A percentile compares a stretch with the other conserved stretches of the same genome.
phyloP scores from a whole-genome alignment of 2,888 invertebrate genomes.

The Mythimna impura region DNA sequence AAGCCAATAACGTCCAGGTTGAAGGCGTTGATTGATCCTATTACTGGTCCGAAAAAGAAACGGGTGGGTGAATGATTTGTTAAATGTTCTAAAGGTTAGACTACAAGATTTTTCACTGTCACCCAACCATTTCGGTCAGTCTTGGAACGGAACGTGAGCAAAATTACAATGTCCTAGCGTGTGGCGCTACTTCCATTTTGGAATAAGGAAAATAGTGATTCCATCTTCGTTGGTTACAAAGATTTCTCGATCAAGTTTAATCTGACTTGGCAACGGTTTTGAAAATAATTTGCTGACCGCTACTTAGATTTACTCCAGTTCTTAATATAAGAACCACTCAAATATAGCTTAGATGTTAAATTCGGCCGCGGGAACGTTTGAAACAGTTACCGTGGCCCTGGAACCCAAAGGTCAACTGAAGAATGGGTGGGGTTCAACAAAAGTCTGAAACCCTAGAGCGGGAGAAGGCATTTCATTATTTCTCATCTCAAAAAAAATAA shows the following conservation, averaged over 20 bases:
- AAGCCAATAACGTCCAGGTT: constrained; percentile 51
- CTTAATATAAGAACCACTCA: too few species aligned
- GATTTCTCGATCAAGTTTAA: background rate
- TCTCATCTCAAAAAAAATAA: too few species aligned
- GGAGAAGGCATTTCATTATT: too few species aligned
- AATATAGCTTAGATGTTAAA: too few species aligned
- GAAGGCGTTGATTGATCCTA: constrained; percentile 69
- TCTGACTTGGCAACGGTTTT: background rate
- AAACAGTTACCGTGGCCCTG: too few species aligned
- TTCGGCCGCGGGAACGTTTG: too few species aligned
- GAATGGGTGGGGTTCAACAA: too few species aligned
- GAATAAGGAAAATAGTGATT: constrained; percentile 21
- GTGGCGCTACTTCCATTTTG: constrained; percentile 24
- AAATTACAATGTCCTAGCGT: constrained; percentile 70
- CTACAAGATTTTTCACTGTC: constrained; percentile 82
- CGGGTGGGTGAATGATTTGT: constrained; percentile 75
- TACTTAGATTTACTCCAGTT: too few species aligned
- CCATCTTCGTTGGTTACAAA: constrained; percentile 1
- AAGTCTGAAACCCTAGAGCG: too few species aligned
- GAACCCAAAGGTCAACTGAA: too few species aligned
- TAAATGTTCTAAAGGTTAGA: constrained; percentile 78
- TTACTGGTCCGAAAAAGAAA: constrained; percentile 62
- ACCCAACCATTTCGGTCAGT: constrained; percentile 77
- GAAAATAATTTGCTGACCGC: too few species aligned
- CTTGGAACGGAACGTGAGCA: constrained; percentile 75